Conservation (phyloP, 2,113 vertebrate species). For the Hepsetus odoe region DNA sequence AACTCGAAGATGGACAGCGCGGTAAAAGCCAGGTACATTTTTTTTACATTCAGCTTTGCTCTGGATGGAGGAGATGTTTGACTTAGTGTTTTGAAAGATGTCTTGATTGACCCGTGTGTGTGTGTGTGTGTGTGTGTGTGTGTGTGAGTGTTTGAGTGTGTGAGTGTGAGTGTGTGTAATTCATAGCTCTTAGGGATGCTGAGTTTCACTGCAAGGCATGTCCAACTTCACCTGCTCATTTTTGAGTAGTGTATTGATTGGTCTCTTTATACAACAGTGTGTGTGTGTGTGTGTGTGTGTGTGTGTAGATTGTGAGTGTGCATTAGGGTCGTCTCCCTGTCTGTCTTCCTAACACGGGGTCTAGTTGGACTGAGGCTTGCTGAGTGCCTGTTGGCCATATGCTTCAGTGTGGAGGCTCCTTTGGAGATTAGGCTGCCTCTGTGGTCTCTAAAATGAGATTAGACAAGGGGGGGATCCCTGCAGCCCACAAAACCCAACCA, state of each 20-base stretch:
- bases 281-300: neutral
- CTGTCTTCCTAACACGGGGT: conserved; percentile 48
- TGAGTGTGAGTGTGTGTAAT: too few relatives aligned
- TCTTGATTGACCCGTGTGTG: too few relatives aligned
- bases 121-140: too few relatives aligned
- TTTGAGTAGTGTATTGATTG: neutral
- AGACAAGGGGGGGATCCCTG: neutral
- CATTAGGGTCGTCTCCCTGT: conserved; percentile 55
- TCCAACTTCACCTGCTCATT: neutral
- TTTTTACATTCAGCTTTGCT: too few relatives aligned
- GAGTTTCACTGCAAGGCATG: neutral
- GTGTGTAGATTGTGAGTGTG: neutral
- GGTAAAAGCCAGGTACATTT: conserved; percentile 77
- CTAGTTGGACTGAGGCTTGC: conserved; percentile 29
- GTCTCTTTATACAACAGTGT: neutral
- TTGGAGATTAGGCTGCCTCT: conserved; percentile 24
- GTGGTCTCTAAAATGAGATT: neutral
- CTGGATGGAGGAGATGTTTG: too few relatives aligned
- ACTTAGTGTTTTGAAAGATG: too few relatives aligned
- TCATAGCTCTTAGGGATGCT: too few relatives aligned
- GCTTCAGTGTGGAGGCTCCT: neutral
- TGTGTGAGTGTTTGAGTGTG: too few relatives aligned
- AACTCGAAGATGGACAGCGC: conserved; percentile 82
- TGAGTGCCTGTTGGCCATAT: neutral
- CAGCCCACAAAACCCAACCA: neutral